These are phyloP conservation scores for Progne subis DNA, from an alignment of 2,113 vertebrate species.

Conservation along the genomic window DNA sequence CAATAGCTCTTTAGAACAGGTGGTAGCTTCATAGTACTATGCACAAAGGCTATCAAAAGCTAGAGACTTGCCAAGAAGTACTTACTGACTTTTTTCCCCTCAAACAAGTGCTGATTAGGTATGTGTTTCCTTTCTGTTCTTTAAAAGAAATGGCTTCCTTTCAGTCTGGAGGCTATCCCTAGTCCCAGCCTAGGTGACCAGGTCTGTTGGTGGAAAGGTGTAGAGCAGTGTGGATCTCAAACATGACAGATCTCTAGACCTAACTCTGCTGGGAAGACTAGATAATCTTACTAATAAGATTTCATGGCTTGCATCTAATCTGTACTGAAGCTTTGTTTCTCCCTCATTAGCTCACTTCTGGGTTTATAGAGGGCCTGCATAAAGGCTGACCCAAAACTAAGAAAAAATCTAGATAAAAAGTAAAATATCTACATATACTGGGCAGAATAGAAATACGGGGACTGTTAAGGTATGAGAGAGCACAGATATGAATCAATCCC, in stretches of 20 bases:
- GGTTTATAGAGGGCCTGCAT: not conserved
- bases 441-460: not conserved
- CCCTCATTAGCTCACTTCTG: not conserved
- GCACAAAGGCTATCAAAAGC: not conserved
- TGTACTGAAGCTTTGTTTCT: not conserved
- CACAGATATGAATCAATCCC: accelerated
- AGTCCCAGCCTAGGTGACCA: not conserved
- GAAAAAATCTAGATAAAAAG: not conserved
- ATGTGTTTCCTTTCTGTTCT: not conserved
- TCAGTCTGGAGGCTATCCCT: not conserved
- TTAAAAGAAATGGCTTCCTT: not conserved
- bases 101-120: not conserved
- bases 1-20: not conserved
- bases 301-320: not conserved
- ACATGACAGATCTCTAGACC: not conserved
- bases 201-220: not conserved
- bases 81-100: not conserved
- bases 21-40: not conserved
- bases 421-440: not conserved
- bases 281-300: not conserved
- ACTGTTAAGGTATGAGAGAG: not conserved
- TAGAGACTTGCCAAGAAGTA: not conserved
- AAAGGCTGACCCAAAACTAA: not conserved
- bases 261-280: not conserved
- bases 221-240: not conserved